phyloP scores from a whole-genome alignment of 64 coral and sea anemone species.

The Pocillopora damicornis region DNA sequence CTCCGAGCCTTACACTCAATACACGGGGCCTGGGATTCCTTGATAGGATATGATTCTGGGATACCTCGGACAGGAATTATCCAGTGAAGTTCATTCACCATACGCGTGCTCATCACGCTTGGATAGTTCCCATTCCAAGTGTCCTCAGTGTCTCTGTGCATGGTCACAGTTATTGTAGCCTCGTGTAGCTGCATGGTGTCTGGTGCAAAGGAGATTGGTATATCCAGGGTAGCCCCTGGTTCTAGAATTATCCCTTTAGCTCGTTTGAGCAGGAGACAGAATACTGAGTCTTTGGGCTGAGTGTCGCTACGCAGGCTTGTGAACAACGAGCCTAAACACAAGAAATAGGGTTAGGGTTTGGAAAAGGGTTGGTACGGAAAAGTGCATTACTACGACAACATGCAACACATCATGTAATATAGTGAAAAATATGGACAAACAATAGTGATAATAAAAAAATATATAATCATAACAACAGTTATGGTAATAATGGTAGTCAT shows the following conservation, averaged over 20 bases:
- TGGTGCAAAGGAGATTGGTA: conserved; percentile 97
- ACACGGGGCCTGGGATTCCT: conserved; percentile 76
- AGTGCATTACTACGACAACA: too few relatives aligned
- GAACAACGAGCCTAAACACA: conserved; percentile 55
- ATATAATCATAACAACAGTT: too few relatives aligned
- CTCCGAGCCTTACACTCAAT: conserved; percentile 89
- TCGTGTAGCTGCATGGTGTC: conserved; percentile 95
- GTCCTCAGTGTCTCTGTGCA: conserved; percentile 61
- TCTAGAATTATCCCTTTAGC: conserved; percentile 58
- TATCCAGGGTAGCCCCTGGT: conserved; percentile 71
- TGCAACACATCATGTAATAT: too few relatives aligned
- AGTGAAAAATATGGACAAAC: too few relatives aligned
- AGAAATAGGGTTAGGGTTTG: background rate
- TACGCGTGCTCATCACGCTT: conserved; percentile 61
- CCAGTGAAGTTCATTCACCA: conserved; percentile 90
- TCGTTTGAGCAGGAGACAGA: conserved; percentile 93
- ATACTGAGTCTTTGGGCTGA: conserved; percentile 72
- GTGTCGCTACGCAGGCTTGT: conserved; percentile 36
- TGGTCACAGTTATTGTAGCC: conserved; percentile 77
- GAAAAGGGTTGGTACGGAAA: background rate
- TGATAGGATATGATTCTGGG: conserved; percentile 76
- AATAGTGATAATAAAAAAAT: too few relatives aligned
- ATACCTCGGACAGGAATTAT: conserved; percentile 85
- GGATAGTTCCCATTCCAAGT: conserved; percentile 36
- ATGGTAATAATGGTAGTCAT: too few relatives aligned